A percentile compares a stretch with the other conserved stretches of the same genome.
Evolutionary conservation across 2,888 invertebrate genomes (phyloP).

Genomic region (Tridacna gigas): DNA sequence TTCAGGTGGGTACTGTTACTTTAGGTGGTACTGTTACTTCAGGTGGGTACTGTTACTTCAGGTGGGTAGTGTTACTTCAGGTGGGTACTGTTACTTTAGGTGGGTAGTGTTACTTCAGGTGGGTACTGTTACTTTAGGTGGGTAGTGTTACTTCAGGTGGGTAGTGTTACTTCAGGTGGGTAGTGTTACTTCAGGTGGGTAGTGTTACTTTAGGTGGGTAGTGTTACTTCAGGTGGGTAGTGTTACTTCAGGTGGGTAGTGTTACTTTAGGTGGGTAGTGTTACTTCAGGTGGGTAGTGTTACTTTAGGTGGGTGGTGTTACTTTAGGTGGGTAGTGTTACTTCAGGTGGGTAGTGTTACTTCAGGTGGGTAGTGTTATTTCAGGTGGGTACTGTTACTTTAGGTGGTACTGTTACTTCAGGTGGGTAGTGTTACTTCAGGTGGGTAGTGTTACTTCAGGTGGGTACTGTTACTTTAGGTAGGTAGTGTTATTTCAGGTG

Average conservation of each 20-base stretch:
- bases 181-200: slow-evolving; percentile 75
- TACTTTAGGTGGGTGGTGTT: too few species aligned
- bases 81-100: slow-evolving; percentile 86
- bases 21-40: slow-evolving; percentile 86
- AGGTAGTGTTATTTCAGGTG: too few species aligned
- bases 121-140: slow-evolving; percentile 86
- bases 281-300: slow-evolving; percentile 75
- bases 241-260: slow-evolving; percentile 75
- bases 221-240: slow-evolving; percentile 75
- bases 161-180: slow-evolving; percentile 73
- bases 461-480: too few species aligned
- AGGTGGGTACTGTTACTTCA: slow-evolving; percentile 86
- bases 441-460: too few species aligned
- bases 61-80: slow-evolving; percentile 78
- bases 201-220: too few species aligned
- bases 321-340: too few species aligned
- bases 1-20: slow-evolving; percentile 86
- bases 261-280: too few species aligned
- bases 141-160: slow-evolving; percentile 75
- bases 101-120: slow-evolving; percentile 74
- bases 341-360: slow-evolving; percentile 74
- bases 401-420: slow-evolving; percentile 86
- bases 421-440: too few species aligned
- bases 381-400: slow-evolving; percentile 86
- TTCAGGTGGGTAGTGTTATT: slow-evolving; percentile 74